phyloP scores from a whole-genome alignment of 2,113 vertebrate genomes.

The Cyprinus carpio region DNA sequence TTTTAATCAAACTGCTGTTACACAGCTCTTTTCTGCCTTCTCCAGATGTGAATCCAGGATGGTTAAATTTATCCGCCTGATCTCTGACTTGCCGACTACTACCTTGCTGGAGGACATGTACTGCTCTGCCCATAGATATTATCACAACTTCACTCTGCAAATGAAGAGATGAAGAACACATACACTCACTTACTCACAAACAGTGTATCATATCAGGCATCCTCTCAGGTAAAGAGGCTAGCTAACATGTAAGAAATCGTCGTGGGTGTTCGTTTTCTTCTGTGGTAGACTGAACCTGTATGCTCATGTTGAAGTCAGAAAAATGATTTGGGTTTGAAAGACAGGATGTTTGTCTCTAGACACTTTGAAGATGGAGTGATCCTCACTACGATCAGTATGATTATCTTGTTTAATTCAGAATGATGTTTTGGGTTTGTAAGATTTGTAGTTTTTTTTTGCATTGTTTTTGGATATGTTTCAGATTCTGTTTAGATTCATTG shows the following conservation, averaged over 20 bases:
- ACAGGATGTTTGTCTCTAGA: background rate
- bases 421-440: no score
- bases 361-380: background rate
- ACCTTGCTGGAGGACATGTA: constrained; percentile 67
- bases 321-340: background rate
- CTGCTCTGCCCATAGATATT: constrained; percentile 75
- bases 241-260: background rate
- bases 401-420: background rate
- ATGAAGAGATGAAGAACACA: background rate
- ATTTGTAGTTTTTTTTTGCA: no score
- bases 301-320: background rate
- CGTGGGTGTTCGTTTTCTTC: background rate
- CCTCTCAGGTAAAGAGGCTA: background rate
- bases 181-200: background rate
- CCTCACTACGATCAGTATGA: background rate
- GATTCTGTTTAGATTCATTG: no score
- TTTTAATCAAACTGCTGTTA: constrained; percentile 3
- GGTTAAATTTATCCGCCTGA: constrained; percentile 66
- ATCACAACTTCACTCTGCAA: constrained; percentile 70
- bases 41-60: constrained; percentile 21
- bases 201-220: background rate
- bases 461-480: no score
- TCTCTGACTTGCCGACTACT: constrained; percentile 62
- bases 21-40: background rate
- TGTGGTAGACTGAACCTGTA: background rate